These are phyloP conservation scores for Sminthurides bifidus DNA, from an alignment of 1,140 invertebrate species.

Conservation along the genomic window DNA sequence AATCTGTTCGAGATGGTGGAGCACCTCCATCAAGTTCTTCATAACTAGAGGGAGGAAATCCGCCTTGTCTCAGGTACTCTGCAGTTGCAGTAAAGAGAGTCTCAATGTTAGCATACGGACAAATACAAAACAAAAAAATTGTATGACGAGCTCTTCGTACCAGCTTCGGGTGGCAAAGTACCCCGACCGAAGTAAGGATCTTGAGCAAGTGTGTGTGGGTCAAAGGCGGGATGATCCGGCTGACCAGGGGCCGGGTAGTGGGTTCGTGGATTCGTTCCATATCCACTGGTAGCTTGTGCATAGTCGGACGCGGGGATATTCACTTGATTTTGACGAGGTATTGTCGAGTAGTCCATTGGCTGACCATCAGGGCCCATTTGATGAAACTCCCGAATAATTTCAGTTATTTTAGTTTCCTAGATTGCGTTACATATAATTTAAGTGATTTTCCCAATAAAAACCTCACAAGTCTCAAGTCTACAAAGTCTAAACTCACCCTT, in stretches of 20 bases:
- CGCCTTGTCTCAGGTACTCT: slow-evolving; percentile 47
- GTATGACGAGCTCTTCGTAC: too few species aligned
- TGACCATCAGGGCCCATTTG: slow-evolving; percentile 48
- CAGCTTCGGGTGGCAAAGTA: slow-evolving; percentile 25
- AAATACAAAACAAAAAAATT: background rate
- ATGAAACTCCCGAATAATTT: slow-evolving; percentile 53
- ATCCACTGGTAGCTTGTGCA: slow-evolving; percentile 23
- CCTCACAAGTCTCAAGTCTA: too few species aligned
- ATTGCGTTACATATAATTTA: too few species aligned
- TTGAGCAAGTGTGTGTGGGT: slow-evolving; percentile 24
- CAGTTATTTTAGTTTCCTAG: slow-evolving; percentile 25
- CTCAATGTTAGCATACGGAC: background rate
- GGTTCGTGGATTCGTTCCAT: slow-evolving; percentile 27
- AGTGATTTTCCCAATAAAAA: too few species aligned
- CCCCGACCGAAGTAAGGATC: slow-evolving; percentile 28
- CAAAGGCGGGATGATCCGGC: slow-evolving; percentile 20
- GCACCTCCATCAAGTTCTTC: slow-evolving; percentile 50
- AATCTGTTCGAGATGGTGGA: slow-evolving; percentile 53
- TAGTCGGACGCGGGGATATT: slow-evolving; percentile 32
- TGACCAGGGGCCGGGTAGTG: slow-evolving; percentile 16
- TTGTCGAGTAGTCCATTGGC: slow-evolving; percentile 37
- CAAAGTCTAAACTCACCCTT: too few species aligned
- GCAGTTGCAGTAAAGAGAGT: slow-evolving; percentile 13
- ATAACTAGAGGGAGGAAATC: slow-evolving; percentile 47
- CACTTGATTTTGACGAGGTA: slow-evolving; percentile 30